Evolutionary conservation across 2,113 vertebrate species (phyloP), one percentile per base, ranked within the genome.

Genomic region (Ciconia boyciana): DNA sequence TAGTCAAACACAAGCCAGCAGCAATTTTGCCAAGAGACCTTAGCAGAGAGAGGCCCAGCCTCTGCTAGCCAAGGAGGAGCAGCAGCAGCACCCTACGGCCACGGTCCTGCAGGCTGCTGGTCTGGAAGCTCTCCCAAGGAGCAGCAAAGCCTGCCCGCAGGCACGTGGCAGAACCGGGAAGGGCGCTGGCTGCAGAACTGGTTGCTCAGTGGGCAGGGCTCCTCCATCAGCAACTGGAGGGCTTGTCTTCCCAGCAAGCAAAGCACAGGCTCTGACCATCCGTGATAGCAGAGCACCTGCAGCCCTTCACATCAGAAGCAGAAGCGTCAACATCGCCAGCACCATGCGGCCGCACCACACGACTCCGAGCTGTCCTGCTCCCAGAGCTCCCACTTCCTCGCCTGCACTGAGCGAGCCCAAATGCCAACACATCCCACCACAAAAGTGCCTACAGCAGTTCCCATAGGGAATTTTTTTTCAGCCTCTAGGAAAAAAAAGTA

Each of bases 341-440:
- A n/a, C 36, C 68, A 29, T 5, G 8, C 1, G 1, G 60, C 54
- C 1, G 1, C 82, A 39, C 13, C 79, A 17, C 54, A 3, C 0
- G 0, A 3, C 82, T 49, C 22, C 3, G 3, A 19, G 9, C 1
- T 7, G 36, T 46, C 57, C n/a, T 60, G 6, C 65, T 71, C 52
- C 26, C 52, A 16, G 22, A 41, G 72, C 31, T 80, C 80, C 61
- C 16, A 4, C 39, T 48, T 43, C 72, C 72, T 46, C 1, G 0
- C 25, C 84, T 41, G 71, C 21, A 4, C 41, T 7, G 4, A 22
- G 58, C 0, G 2, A 72, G 48, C 80, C 84, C n/a, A 10, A 71
- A 18, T 4, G 1, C 81, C 76, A 57, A 26, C 32, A 14, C 48
- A 13, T 20, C 31, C 75, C 83, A 51, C 22, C 55, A 48, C 52